Conservation (phyloP, 2,888 invertebrate species). For the Chalcosyrphus nemorum region DNA sequence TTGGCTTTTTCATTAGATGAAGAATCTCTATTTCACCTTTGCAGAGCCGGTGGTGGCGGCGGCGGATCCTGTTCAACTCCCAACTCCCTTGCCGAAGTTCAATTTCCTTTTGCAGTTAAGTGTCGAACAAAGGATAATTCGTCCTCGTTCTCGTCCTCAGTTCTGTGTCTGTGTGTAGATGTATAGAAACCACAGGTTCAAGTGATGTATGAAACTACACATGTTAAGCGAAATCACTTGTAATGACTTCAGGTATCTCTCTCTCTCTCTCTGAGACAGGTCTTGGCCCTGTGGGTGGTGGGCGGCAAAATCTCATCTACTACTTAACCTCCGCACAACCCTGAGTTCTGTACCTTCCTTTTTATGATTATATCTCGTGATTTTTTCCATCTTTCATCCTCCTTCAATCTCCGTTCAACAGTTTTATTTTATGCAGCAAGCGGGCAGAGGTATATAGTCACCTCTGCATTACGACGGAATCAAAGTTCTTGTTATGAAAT, state of each 20-base stretch:
- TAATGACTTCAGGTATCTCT: conserved; percentile 69
- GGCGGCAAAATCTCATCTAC: conserved; percentile 52
- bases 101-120: conserved; percentile 69
- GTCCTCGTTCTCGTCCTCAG: neutral
- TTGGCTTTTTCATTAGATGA: conserved; percentile 69
- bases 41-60: conserved; percentile 31
- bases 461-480: no score
- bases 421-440: conserved; percentile 13
- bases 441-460: conserved; percentile 1
- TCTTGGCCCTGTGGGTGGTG: neutral
- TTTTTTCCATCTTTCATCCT: neutral
- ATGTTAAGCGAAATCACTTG: conserved; percentile 71
- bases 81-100: conserved; percentile 35
- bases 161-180: conserved; percentile 27
- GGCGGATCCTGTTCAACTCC: neutral
- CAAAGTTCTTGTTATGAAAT: conserved; percentile 53
- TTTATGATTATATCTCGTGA: conserved; percentile 55
- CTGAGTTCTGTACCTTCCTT: conserved; percentile 22
- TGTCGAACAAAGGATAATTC: conserved; percentile 70
- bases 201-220: conserved; percentile 68
- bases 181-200: conserved; percentile 57
- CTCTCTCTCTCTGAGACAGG: neutral
- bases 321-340: conserved; percentile 63
- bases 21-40: conserved; percentile 65
- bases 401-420: conserved; percentile 50